phyloP scores from a whole-genome alignment of 1,140 invertebrate species.

The Protaetia brevitarsis region DNA sequence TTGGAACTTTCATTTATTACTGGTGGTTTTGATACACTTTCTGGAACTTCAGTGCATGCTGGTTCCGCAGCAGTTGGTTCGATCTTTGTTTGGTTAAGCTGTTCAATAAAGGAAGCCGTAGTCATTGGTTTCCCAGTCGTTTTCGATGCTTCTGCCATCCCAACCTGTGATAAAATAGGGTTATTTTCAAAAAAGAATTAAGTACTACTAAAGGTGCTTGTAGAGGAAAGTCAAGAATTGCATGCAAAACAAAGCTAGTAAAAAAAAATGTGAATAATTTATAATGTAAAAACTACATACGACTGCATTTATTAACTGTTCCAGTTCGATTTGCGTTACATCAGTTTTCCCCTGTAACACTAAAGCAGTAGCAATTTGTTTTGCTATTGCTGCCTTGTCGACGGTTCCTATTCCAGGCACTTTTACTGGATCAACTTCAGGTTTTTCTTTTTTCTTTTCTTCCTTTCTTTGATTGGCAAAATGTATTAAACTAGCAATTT shows the following conservation, averaged over 20 bases:
- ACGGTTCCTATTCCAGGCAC: conserved; percentile 67
- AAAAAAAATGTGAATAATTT: too few species aligned
- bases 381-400: conserved; percentile 69
- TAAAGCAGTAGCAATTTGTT: conserved; percentile 72
- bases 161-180: conserved; percentile 49
- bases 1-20: background rate
- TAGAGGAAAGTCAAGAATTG: too few species aligned
- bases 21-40: too few species aligned
- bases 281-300: conserved; percentile 62
- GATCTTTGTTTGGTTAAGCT: conserved; percentile 38
- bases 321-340: conserved; percentile 71
- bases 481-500: conserved; percentile 66
- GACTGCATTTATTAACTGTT: conserved; percentile 72
- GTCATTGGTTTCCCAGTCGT: conserved; percentile 54
- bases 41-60: too few species aligned
- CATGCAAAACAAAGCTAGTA: background rate
- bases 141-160: conserved; percentile 60
- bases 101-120: conserved; percentile 53
- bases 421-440: conserved; percentile 52
- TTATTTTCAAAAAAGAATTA: too few species aligned
- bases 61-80: background rate
- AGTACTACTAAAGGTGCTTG: background rate
- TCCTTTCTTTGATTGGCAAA: conserved; percentile 56
- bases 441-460: conserved; percentile 45
- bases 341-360: conserved; percentile 73